Percentiles rank a stretch among this genome's conserved stretches.
phyloP scores from a whole-genome alignment of 1,140 invertebrate genomes.

The Metopolophium dirhodum region DNA sequence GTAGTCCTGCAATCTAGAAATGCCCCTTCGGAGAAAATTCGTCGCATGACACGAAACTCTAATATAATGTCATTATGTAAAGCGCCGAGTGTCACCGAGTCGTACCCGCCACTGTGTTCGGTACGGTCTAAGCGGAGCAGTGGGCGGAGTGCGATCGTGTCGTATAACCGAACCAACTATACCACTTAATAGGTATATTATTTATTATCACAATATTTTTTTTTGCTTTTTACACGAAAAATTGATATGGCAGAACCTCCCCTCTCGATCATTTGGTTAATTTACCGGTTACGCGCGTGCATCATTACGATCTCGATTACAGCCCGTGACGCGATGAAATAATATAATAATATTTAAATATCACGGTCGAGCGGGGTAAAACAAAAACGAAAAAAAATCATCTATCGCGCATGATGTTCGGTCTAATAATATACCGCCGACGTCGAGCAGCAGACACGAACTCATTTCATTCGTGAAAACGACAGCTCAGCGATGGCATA shows the following conservation, averaged over 20 bases:
- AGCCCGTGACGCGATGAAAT: not conserved
- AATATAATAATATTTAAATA: not conserved
- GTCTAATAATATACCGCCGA: not conserved
- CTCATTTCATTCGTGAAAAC: conserved; percentile 14
- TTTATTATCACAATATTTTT: not conserved
- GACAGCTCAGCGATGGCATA: not conserved
- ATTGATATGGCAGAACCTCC: not conserved
- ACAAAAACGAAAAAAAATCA: not conserved
- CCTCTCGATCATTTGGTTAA: not conserved
- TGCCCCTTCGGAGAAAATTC: not conserved
- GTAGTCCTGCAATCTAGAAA: not conserved
- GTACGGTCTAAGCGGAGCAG: not conserved
- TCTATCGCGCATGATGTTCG: not conserved
- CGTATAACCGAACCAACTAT: not conserved
- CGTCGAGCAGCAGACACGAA: not conserved
- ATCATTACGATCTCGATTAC: not conserved
- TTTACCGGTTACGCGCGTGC: not conserved
- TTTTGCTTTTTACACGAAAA: not conserved
- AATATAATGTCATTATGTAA: not conserved
- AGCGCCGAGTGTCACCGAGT: not conserved
- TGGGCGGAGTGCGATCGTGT: not conserved
- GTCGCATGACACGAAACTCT: not conserved
- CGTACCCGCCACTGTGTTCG: not conserved
- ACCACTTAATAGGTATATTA: not conserved
- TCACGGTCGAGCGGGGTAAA: not conserved